Percentiles rank a stretch among this genome's conserved stretches.
phyloP scores from a whole-genome alignment of 64 coral and sea anemone genomes.

The Montipora sp. region DNA sequence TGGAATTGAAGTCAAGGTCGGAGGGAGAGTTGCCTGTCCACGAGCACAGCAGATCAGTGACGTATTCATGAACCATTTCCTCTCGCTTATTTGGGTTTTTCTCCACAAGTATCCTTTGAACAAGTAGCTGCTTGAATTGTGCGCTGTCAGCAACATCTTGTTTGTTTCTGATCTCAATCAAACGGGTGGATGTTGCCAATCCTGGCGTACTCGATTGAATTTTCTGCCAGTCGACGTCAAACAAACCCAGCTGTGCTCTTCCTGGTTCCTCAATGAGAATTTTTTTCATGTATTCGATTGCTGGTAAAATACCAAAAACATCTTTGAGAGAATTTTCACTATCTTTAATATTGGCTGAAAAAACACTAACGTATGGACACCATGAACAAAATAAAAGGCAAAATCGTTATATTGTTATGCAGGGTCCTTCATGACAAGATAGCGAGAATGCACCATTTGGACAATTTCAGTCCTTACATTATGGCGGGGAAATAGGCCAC shows the following conservation, averaged over 20 bases:
- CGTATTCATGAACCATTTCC: slow-evolving; percentile 61
- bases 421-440: too few species aligned
- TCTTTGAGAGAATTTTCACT: too few species aligned
- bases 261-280: slow-evolving; percentile 57
- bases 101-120: slow-evolving; percentile 49
- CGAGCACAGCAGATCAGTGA: slow-evolving; percentile 39
- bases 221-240: slow-evolving; percentile 72
- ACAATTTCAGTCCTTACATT: too few species aligned
- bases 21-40: slow-evolving; percentile 61
- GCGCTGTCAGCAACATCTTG: background rate
- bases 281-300: slow-evolving; percentile 60
- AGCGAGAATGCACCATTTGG: too few species aligned
- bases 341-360: too few species aligned
- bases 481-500: too few species aligned
- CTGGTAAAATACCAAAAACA: slow-evolving; percentile 16
- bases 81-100: slow-evolving; percentile 43
- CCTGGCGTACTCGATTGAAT: slow-evolving; percentile 21
- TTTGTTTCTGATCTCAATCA: slow-evolving; percentile 44
- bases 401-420: too few species aligned
- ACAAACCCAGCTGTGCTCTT: slow-evolving; percentile 58
- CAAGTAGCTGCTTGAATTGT: slow-evolving; percentile 44
- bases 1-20: slow-evolving; percentile 73
- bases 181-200: slow-evolving; percentile 47
- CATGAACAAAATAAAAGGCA: too few species aligned
- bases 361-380: too few species aligned